A percentile compares a stretch with the other conserved stretches of the same genome.
Evolutionary conservation across 2,797 vertebrate genomes (phyloP).

Genomic region (Brachyalestes nurse): DNA sequence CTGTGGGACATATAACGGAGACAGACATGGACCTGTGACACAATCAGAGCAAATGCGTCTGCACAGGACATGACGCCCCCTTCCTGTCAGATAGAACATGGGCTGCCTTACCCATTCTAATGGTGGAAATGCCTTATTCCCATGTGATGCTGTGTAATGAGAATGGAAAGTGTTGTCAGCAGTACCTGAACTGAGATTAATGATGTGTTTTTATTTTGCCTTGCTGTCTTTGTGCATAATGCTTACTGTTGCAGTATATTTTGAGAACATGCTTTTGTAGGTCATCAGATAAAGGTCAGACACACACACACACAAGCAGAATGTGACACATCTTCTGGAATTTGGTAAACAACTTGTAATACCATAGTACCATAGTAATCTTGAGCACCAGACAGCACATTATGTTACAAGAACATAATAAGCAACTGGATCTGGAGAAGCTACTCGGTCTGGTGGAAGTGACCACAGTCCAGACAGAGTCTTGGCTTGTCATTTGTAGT

Average conservation of each 20-base stretch:
- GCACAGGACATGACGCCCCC: conserved; percentile 68
- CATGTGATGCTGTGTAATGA: conserved; percentile 7
- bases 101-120: conserved; percentile 60
- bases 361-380: conserved; percentile 15
- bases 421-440: neutral
- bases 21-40: conserved; percentile 29
- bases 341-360: conserved; percentile 28
- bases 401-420: neutral
- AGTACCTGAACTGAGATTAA: neutral
- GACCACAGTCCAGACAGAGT: conserved; percentile 3
- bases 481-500: neutral
- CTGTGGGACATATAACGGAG: conserved; percentile 32
- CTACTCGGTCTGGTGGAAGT: neutral
- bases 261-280: conserved; percentile 4
- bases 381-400: neutral
- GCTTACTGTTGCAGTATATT: neutral
- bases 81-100: conserved; percentile 60
- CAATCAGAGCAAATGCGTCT: conserved; percentile 65
- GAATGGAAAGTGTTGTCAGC: neutral
- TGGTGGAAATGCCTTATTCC: conserved; percentile 65
- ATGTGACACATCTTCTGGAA: neutral
- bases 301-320: neutral
- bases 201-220: conserved; percentile 15
- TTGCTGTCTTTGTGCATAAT: conserved; percentile 19
- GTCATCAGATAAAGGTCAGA: neutral